Base-by-base conservation (phyloP, 2,797 vertebrate genomes). In the Calcarius lapponicus region DNA sequence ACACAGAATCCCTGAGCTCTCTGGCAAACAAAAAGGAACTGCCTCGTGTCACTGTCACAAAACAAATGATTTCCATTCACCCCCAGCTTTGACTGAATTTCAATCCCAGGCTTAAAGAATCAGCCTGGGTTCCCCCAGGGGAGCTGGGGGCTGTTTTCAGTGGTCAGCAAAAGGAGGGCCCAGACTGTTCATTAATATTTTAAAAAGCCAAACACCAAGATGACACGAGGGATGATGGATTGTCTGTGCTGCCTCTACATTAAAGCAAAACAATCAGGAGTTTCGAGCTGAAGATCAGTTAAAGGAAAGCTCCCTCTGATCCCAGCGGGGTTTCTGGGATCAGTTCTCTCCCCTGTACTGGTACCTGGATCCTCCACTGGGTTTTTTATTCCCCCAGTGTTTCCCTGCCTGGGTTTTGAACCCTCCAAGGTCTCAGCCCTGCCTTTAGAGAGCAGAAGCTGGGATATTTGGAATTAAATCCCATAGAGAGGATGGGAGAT, bases 161-260 rank as follows among this genome's bases (percentile, higher is more conserved):
- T 66, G 86, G 88, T 96, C 95, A 97, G 96, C 95, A 95, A 90
- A 97, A 94, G 86, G 88, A 71, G 96, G 91, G 73, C 75, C 79
- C 93, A 88, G 67, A 74, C 79, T 91, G 73, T 78, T 97, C 95
- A 97, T 97, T 95, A 97, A 97, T 97, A 96, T 96, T 97, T 97
- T 82, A 97, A 48, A 95, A 96, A 93, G 87, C 82, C 94, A 47
- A 96, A 95, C 53, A 69, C 88, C 95, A 36, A 93, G 85, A 96
- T 93, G 97, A 75, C 94, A 94, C 70, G 17, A 89, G 31, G 75
- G 92, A 85, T 93, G 96, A 96, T 74, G 50, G 31, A 74, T 90
- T 51, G 65, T 28, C 87, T 51, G 60, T 4, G 10, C 50, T 82
- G 79, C 48, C 45, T 88, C 75, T 65, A 78, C 73, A 45, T 86